These are phyloP conservation scores for Tachystola acroxantha DNA, from an alignment of 2,888 invertebrate species.

Conservation along the genomic window DNA sequence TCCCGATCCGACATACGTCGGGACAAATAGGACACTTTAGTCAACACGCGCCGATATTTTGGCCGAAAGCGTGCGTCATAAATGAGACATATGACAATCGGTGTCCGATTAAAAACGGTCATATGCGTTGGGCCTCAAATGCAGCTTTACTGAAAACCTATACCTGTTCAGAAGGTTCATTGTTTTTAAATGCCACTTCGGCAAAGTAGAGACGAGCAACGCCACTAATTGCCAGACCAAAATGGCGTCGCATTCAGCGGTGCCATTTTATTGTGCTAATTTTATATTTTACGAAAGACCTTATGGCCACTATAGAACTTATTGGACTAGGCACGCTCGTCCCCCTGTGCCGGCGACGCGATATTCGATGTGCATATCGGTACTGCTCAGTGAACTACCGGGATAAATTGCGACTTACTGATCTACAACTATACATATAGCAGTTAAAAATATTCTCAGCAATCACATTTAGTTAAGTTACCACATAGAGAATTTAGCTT, in stretches of 20 bases:
- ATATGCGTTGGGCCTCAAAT: no score
- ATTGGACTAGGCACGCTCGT: not conserved
- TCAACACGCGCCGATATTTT: no score
- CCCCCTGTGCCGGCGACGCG: not conserved
- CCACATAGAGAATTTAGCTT: constrained; percentile 76
- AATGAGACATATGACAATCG: no score
- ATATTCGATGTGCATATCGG: constrained; percentile 14
- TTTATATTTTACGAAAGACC: no score
- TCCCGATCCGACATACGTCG: no score
- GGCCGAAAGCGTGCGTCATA: no score
- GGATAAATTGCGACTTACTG: constrained; percentile 51
- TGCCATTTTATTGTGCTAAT: no score
- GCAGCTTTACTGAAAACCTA: constrained; percentile 38
- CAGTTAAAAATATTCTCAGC: constrained; percentile 74
- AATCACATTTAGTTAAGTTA: constrained; percentile 75
- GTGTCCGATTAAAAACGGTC: no score
- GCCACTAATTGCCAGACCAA: no score
- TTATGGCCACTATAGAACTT: no score
- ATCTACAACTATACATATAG: constrained; percentile 69
- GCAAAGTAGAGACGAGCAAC: constrained; percentile 2
- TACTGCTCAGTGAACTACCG: constrained; percentile 35
- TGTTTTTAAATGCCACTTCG: constrained; percentile 7
- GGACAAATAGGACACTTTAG: no score
- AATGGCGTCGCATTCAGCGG: no score
- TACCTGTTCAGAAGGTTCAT: constrained; percentile 30